phyloP scores from a whole-genome alignment of 2,888 invertebrate genomes.

The Adelognathus sp. region DNA sequence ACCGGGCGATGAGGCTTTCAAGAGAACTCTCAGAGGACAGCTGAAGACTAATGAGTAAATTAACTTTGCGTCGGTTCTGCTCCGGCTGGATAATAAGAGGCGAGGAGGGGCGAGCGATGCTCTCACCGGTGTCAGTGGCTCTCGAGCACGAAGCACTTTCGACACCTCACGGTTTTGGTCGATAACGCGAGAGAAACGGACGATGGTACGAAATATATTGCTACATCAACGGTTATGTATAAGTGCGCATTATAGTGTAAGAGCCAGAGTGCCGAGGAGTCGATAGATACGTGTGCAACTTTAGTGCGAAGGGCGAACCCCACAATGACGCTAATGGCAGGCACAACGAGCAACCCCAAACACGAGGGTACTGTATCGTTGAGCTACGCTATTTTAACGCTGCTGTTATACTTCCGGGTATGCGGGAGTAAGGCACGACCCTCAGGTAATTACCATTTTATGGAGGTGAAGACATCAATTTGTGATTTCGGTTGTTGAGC shows the following conservation, averaged over 20 bases:
- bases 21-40: constrained; percentile 54
- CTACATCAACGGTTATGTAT: neutral
- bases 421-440: neutral
- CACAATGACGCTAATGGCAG: constrained; percentile 4
- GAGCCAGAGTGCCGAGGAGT: neutral
- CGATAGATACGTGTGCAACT: neutral
- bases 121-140: constrained; percentile 27
- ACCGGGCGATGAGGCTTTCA: constrained; percentile 54
- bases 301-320: neutral
- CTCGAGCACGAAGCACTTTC: constrained; percentile 46
- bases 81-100: neutral
- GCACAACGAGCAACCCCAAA: constrained; percentile 4
- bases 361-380: neutral
- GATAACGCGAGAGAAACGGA: constrained; percentile 12
- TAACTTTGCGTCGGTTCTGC: constrained; percentile 62
- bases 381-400: neutral
- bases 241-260: neutral
- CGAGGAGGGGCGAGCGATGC: constrained; percentile 19
- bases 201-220: neutral
- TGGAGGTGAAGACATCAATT: neutral
- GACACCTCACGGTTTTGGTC: constrained; percentile 29
- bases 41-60: constrained; percentile 66
- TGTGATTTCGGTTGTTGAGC: neutral
- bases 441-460: neutral
- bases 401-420: neutral